These are phyloP conservation scores for Carettochelys insculpta DNA, from an alignment of 2,113 vertebrate species.

Conservation along the genomic window DNA sequence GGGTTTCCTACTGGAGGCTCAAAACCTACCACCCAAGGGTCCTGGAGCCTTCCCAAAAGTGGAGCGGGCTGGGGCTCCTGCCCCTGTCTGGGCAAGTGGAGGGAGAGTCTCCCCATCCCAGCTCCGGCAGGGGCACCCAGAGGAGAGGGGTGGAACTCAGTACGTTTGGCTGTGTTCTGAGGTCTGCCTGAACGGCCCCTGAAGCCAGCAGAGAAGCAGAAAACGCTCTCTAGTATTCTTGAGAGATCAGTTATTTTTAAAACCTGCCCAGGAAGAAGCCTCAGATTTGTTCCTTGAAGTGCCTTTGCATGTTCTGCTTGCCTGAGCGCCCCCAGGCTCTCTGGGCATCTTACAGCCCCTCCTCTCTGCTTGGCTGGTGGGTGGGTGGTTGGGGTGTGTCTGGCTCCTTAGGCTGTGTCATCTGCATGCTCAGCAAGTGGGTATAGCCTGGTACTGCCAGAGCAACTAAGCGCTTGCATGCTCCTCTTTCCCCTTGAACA, in stretches of 20 bases:
- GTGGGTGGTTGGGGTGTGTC: too few species aligned
- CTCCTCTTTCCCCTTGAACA: constrained; percentile 22
- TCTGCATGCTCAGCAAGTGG: neutral
- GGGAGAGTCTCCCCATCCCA: too few species aligned
- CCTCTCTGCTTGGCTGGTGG: too few species aligned
- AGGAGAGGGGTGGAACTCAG: neutral
- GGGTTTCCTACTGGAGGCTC: neutral
- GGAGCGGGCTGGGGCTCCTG: too few species aligned
- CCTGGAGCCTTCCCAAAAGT: too few species aligned
- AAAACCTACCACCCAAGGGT: neutral
- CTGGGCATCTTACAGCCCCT: neutral
- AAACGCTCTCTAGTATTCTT: neutral
- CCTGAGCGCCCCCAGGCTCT: neutral
- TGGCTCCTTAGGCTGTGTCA: too few species aligned
- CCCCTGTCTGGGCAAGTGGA: too few species aligned
- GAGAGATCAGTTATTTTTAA: neutral
- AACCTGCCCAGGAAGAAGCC: too few species aligned
- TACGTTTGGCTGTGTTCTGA: neutral
- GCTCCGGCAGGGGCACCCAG: too few species aligned
- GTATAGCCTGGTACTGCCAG: neutral
- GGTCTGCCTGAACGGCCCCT: neutral
- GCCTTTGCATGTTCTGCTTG: neutral
- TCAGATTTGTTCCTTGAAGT: too few species aligned
- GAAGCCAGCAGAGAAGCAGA: neutral
- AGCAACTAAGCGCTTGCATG: rapidly evolving